phyloP scores from a whole-genome alignment of 2,797 vertebrate species.

The Streptopelia turtur region DNA sequence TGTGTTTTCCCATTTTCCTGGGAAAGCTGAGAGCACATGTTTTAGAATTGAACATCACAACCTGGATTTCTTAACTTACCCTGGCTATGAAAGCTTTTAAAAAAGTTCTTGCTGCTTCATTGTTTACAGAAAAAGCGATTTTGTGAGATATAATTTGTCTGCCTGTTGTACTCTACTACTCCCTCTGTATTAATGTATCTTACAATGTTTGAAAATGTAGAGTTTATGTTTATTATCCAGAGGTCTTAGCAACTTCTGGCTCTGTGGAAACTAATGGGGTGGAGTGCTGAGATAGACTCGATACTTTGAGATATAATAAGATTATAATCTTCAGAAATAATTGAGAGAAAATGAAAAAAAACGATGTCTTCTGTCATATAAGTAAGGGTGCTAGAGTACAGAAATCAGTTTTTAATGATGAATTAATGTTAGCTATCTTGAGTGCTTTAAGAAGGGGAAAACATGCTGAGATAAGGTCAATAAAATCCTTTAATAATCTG shows the following conservation, averaged over 20 bases:
- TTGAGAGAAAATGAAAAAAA: slow-evolving; percentile 30
- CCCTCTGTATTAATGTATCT: neutral
- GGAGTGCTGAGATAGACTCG: slow-evolving; percentile 24
- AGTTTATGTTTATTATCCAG: neutral
- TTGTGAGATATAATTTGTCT: neutral
- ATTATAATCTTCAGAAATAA: slow-evolving; percentile 54
- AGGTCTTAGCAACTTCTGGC: slow-evolving; percentile 35
- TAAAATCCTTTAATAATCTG: neutral
- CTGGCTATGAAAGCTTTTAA: neutral
- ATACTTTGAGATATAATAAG: slow-evolving; percentile 19
- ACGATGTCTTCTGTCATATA: neutral
- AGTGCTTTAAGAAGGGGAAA: neutral
- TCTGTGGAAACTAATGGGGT: neutral
- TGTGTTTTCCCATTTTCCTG: neutral
- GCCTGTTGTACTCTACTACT: neutral
- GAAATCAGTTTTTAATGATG: neutral
- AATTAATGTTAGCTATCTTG: neutral
- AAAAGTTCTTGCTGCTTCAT: neutral
- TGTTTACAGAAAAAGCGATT: neutral
- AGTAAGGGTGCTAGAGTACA: neutral
- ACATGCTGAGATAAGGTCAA: neutral
- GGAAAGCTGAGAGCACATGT: neutral
- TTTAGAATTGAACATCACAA: neutral
- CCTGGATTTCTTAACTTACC: neutral
- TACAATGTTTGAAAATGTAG: neutral